Evolutionary conservation across 2,113 vertebrate species (phyloP), one percentile per base, ranked within the genome.

Genomic region (Pedetes capensis): DNA sequence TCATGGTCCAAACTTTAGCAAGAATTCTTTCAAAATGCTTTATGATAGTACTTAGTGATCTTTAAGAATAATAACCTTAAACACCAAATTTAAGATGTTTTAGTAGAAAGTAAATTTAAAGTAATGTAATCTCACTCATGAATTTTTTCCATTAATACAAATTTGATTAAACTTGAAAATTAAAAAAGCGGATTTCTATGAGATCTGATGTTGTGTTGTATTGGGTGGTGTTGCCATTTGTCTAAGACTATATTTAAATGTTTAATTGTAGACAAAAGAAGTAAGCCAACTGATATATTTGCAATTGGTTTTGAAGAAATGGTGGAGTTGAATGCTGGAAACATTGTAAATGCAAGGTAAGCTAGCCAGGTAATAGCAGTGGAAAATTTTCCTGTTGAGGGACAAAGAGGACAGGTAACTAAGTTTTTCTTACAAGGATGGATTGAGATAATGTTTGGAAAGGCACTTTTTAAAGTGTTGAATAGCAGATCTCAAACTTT

Each of bases 261-360:
- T 94, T 98, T 97, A 68, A 94, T 96, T 96, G 7, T 93, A 99
- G 99, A 99, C 98, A 98, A 95, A 96, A 99, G 99, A 98, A 98
- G 98, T 94, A 99, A 99, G 63, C 99, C 99, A 32, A 98, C 98
- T 32, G 99, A 99, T 95, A 99, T 99, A 97, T 99, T 99, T 98
- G 99, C 99, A 87, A 99, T 99, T 84, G 99, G 99, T 80, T 99
- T 99, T 99, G 99, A 99, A 98, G 99, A 99, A 98, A 99, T 99
- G 99, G 99, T 99, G 94, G 99, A 99, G 96, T 98, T 99, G 97
- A 99, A 99, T 96, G 99, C 99, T 83, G 99, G 99, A 44, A 99
- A 99, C 97, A 99, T 99, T 76, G 99, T 99, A 97, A 99, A 99
- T 74, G 99, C 99, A 91, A 99, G 99, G 99, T 99, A 98, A 87